Evolutionary conservation across 2,113 vertebrate species (phyloP).

Genomic region (Cebidichthys violaceus): DNA sequence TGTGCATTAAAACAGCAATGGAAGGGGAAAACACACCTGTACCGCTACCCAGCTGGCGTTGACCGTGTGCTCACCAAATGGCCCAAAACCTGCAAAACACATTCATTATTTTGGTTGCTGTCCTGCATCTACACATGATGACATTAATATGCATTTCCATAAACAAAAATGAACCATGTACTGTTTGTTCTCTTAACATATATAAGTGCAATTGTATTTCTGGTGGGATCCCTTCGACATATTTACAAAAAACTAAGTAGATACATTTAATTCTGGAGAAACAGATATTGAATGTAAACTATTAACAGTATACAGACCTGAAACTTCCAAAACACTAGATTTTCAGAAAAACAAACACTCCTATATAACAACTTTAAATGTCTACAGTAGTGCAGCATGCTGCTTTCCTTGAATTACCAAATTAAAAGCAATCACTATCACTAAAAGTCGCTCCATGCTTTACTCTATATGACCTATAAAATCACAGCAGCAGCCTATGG

Average conservation of each 20-base stretch:
- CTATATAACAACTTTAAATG: background rate
- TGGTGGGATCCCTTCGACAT: background rate
- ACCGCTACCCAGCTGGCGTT: constrained; percentile 87
- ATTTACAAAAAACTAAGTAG: background rate
- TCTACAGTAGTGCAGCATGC: background rate
- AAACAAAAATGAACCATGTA: background rate
- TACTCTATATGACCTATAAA: constrained; percentile 21
- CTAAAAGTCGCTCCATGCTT: constrained; percentile 1
- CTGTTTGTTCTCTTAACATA: background rate
- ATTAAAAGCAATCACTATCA: constrained; percentile 24
- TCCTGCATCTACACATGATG: background rate
- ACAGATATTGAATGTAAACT: background rate
- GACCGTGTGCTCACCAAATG: constrained; percentile 84
- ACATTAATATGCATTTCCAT: background rate
- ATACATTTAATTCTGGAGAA: background rate
- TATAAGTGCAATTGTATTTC: background rate
- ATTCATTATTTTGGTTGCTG: background rate
- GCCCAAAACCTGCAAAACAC: constrained; percentile 80
- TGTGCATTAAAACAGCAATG: background rate
- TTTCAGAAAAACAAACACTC: background rate
- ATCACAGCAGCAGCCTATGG: constrained; percentile 14
- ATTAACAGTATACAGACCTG: background rate
- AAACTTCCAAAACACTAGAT: background rate
- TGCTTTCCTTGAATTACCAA: background rate
- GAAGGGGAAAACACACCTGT: constrained; percentile 70